A percentile compares a stretch with the other conserved stretches of the same genome.
Conservation (phyloP, 2,888 invertebrate genomes). For the Athalia rosae region DNA sequence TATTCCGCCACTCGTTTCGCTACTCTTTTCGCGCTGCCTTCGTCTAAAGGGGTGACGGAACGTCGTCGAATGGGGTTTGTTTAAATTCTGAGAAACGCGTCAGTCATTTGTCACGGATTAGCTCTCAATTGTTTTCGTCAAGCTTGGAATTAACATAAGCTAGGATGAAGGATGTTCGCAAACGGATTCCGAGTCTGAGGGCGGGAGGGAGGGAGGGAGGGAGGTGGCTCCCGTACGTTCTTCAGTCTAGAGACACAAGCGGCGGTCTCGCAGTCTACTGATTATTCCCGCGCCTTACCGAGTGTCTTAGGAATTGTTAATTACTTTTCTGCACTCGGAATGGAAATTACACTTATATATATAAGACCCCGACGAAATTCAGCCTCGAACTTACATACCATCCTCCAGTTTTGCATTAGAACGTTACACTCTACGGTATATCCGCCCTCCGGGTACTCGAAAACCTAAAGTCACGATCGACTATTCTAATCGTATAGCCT, state of each 20-base stretch:
- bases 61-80: not conserved
- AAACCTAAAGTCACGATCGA: conserved; percentile 8
- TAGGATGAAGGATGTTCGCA: conserved; percentile 70
- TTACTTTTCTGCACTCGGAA: conserved; percentile 44
- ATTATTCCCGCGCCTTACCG: conserved; percentile 32
- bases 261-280: conserved; percentile 12
- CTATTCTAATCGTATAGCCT: conserved; percentile 7
- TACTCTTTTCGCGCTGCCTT: no score
- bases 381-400: not conserved
- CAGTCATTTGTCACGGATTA: conserved; percentile 73
- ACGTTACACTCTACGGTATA: not conserved
- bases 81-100: conserved; percentile 56
- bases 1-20: no score
- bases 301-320: conserved; percentile 44
- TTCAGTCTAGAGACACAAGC: not conserved
- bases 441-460: not conserved
- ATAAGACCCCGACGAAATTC: conserved; percentile 14
- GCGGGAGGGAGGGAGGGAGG: conserved; percentile 16
- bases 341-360: conserved; percentile 40
- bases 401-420: conserved; percentile 15
- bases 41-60: not conserved
- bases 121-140: conserved; percentile 71
- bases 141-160: conserved; percentile 72
- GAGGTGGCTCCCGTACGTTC: conserved; percentile 13
- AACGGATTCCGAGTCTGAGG: conserved; percentile 34